Conservation (phyloP, 2,797 vertebrate genomes). For the Tarsius wallacei region DNA sequence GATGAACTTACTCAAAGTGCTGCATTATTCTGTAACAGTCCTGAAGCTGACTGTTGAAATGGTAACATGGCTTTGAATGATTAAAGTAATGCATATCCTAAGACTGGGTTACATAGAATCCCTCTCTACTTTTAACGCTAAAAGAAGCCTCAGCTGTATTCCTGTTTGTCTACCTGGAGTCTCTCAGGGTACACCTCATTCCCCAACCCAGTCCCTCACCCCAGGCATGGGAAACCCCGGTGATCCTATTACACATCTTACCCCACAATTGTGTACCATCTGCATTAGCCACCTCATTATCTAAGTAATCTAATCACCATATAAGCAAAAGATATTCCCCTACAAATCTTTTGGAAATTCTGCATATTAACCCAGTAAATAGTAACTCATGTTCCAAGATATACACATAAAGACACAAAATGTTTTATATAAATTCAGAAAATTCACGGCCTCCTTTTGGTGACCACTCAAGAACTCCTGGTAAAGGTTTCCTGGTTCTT, state of each 20-base stretch:
- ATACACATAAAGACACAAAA: not conserved
- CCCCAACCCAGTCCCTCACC: not conserved
- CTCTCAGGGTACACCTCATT: not conserved
- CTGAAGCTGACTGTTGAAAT: slow-evolving; percentile 30
- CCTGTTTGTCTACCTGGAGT: not conserved
- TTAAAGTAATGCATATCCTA: not conserved
- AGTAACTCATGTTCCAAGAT: not conserved
- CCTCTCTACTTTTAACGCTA: not conserved
- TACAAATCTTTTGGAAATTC: slow-evolving; percentile 8
- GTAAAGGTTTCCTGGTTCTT: slow-evolving; percentile 20
- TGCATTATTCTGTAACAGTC: not conserved
- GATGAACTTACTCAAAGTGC: not conserved
- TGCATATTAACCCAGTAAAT: not conserved
- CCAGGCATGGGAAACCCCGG: rapidly evolving
- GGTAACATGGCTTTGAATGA: not conserved
- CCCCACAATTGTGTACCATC: not conserved
- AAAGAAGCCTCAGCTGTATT: not conserved
- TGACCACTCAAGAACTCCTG: slow-evolving; percentile 34
- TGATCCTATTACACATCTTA: not conserved
- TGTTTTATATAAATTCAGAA: slow-evolving; percentile 49
- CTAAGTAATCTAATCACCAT: not conserved
- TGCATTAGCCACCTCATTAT: not conserved
- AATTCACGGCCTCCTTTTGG: not conserved
- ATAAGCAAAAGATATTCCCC: not conserved
- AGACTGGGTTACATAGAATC: not conserved